Evolutionary conservation across 2,888 invertebrate species (phyloP), one percentile per base, ranked within the genome.

Genomic region (Melangyna quadrimaculata): DNA sequence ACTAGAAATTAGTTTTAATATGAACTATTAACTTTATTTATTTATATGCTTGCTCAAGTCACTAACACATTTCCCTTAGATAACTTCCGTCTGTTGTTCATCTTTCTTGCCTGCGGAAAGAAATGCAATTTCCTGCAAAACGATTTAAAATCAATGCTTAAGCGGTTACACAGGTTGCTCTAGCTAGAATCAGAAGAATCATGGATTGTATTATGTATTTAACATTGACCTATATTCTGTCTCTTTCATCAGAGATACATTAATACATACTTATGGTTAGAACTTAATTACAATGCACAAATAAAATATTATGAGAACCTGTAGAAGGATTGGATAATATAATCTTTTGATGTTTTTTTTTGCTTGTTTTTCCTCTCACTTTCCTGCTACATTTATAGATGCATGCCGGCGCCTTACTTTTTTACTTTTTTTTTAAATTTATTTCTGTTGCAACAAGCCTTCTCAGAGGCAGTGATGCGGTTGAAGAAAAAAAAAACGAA

Each of bases 161-260:
- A 27, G 27, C 17, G 19, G 17, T 32, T 48, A 5, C 32, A 32
- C n/a, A n/a, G n/a, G n/a, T n/a, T n/a, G n/a, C n/a, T n/a, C n/a
- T n/a, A n/a, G n/a, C 29, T 8, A 40, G 0, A 43, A 37, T n/a
- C n/a, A 17, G 10, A 61, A 10, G 45, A 48, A 40, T 19, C 48
- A 48, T 29, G 10, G 17, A 37, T 70, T 24, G 63, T 29, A 53
- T 29, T n/a, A 61, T 59, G 69, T 70, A 70, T 59, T 73, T 70
- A 70, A 59, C 83, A 84, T 84, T 84, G 83, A 79, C 83, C 78
- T 61, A 84, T 83, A 70, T 83, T 78, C 43, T 69, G 22, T 61
- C 51, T 72, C 51, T 59, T 37, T 61, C 27, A 61, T 6, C 19
- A 48, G 32, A n/a, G n/a, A 48, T 48, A 17, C 29, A n/a, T n/a